Evolutionary conservation across 2,113 vertebrate species (phyloP).

Genomic region (Laterallus jamaicensis): DNA sequence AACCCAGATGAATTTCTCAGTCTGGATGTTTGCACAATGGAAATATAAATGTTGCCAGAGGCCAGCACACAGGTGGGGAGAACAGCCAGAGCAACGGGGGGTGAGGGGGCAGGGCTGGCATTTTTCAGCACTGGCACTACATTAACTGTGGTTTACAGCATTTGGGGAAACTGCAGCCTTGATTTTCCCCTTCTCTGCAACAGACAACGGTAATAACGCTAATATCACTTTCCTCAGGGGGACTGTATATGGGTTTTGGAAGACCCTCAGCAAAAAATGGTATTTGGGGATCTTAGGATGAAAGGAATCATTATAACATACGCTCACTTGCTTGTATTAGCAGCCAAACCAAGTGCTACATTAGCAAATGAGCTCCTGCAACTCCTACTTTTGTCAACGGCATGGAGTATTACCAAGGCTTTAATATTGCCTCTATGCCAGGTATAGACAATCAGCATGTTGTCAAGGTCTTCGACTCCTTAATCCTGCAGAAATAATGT

Average conservation of each 20-base stretch:
- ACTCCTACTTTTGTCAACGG: background rate
- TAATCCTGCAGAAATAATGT: conserved; percentile 40
- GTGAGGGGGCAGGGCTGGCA: background rate
- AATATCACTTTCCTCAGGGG: background rate
- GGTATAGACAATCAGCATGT: background rate
- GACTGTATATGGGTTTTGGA: background rate
- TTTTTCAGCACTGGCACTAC: background rate
- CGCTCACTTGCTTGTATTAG: background rate
- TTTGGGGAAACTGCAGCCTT: background rate
- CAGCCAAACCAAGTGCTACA: background rate
- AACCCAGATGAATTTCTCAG: background rate
- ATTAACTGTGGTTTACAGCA: background rate
- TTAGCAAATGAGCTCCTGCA: background rate
- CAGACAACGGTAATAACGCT: fast-evolving
- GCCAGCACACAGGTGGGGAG: background rate
- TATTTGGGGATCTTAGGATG: background rate
- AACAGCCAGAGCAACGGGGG: background rate
- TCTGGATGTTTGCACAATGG: background rate
- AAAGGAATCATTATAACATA: background rate
- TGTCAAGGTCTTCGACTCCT: background rate
- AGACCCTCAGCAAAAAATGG: background rate
- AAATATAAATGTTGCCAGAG: background rate
- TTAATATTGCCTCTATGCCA: background rate
- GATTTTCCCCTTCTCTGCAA: background rate
- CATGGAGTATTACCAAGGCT: background rate